Evolutionary conservation across 92 coral and sea anemone genomes (phyloP).

Genomic region (Porites lobata): DNA sequence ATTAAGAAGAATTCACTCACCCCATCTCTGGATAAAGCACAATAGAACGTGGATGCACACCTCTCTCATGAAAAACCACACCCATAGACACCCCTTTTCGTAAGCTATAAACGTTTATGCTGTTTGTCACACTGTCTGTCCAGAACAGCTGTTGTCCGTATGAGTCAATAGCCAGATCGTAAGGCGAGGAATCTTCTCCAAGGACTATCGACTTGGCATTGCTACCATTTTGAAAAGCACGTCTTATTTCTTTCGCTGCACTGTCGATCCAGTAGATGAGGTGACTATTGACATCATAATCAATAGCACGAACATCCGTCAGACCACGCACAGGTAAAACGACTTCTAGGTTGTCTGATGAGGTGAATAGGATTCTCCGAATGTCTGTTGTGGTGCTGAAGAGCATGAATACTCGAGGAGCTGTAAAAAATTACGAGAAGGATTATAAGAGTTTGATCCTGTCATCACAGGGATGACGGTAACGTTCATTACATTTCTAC

Average conservation of each 20-base stretch:
- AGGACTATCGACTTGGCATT: slow-evolving; percentile 29
- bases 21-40: slow-evolving; percentile 92
- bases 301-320: slow-evolving; percentile 76
- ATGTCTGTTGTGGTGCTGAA: slow-evolving; percentile 78
- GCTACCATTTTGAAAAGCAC: slow-evolving; percentile 85
- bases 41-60: slow-evolving; percentile 78
- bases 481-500: no score
- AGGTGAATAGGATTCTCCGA: slow-evolving; percentile 83
- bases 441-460: not conserved
- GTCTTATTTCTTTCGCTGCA: slow-evolving; percentile 47
- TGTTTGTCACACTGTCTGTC: slow-evolving; percentile 81
- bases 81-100: slow-evolving; percentile 59
- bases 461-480: no score
- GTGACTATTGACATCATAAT: slow-evolving; percentile 85
- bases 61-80: slow-evolving; percentile 54
- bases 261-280: slow-evolving; percentile 92
- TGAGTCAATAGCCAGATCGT: slow-evolving; percentile 92
- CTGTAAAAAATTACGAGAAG: slow-evolving; percentile 40
- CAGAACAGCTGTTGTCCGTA: slow-evolving; percentile 92
- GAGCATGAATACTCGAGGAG: slow-evolving; percentile 86
- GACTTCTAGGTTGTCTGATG: slow-evolving; percentile 83
- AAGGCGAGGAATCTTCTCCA: slow-evolving; percentile 58
- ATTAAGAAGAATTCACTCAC: slow-evolving; percentile 51
- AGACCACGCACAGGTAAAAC: slow-evolving; percentile 75
- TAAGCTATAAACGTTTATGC: slow-evolving; percentile 89